phyloP scores from a whole-genome alignment of 2,113 vertebrate species.

The Toxotes jaculatrix region DNA sequence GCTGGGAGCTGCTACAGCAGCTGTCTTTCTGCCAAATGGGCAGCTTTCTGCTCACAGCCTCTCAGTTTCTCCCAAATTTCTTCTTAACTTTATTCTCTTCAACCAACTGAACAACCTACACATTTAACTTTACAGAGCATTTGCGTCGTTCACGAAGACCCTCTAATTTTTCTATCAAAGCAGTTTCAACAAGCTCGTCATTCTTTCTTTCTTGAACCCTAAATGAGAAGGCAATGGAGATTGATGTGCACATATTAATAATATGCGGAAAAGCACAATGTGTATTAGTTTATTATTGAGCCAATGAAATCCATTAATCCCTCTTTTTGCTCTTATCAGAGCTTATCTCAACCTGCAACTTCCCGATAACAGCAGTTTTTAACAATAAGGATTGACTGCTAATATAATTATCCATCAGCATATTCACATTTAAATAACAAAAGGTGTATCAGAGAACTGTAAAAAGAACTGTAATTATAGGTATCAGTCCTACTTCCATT shows the following conservation, averaged over 20 bases:
- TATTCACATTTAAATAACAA: constrained; percentile 48
- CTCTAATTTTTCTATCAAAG: constrained; percentile 36
- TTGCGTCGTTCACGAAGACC: neutral
- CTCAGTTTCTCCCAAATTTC: constrained; percentile 18
- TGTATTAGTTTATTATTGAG: constrained; percentile 21
- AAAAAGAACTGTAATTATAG: constrained; percentile 2
- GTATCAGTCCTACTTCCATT: neutral
- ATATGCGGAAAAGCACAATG: constrained; percentile 17
- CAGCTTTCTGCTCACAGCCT: constrained; percentile 36
- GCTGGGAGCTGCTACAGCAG: constrained; percentile 64
- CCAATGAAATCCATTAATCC: constrained; percentile 50
- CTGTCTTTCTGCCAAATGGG: constrained; percentile 60
- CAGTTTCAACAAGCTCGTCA: neutral
- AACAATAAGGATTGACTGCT: constrained; percentile 26
- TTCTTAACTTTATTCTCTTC: constrained; percentile 33
- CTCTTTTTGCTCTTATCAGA: constrained; percentile 37
- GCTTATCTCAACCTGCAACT: constrained; percentile 28
- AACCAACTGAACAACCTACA: constrained; percentile 28
- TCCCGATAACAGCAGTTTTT: constrained; percentile 43
- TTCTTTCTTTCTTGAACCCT: constrained; percentile 13
- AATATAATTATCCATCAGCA: constrained; percentile 26
- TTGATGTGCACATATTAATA: constrained; percentile 18
- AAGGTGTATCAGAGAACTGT: constrained; percentile 7
- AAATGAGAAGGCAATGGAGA: neutral
- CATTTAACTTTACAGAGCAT: constrained; percentile 40